These are phyloP conservation scores for Falcunculus frontatus DNA, from an alignment of 2,113 vertebrate genomes.

Conservation along the genomic window DNA sequence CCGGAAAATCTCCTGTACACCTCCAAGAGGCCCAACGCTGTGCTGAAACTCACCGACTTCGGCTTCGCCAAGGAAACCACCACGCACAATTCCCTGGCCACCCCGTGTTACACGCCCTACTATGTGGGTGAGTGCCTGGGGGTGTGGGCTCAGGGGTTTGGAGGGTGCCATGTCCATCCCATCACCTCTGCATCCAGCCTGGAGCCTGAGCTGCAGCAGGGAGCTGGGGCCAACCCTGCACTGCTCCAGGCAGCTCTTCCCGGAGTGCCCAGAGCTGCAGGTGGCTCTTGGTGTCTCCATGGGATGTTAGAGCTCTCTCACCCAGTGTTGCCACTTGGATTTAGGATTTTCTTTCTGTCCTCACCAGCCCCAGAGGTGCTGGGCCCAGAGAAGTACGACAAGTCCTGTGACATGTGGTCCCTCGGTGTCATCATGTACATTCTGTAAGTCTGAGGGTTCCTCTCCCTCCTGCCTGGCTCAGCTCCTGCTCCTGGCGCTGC, in stretches of 20 bases:
- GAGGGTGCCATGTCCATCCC: fast-evolving
- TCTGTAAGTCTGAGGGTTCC: conserved; percentile 76
- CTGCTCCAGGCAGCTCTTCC: neutral
- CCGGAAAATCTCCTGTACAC: conserved; percentile 96
- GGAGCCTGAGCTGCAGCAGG: neutral
- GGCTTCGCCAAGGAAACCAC: conserved; percentile 99
- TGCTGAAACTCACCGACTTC: conserved; percentile 97
- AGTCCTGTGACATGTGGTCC: conserved; percentile 99
- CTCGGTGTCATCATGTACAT: conserved; percentile 99
- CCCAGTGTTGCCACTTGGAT: fast-evolving
- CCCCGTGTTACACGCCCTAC: conserved; percentile 97
- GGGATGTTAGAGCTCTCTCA: neutral
- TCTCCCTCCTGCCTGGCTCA: fast-evolving
- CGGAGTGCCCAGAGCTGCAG: fast-evolving
- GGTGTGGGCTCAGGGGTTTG: neutral
- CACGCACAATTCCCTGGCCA: conserved; percentile 93
- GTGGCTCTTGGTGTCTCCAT: fast-evolving
- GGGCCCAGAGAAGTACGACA: conserved; percentile 97
- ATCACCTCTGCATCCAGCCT: neutral
- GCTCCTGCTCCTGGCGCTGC: neutral
- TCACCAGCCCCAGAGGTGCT: conserved; percentile 90
- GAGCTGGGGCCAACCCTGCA: fast-evolving
- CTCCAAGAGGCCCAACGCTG: conserved; percentile 83
- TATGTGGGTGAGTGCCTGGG: conserved; percentile 87
- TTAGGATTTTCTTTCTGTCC: neutral